Evolutionary conservation across 2,888 invertebrate genomes (phyloP).

Genomic region (Oligia fasciuncula): DNA sequence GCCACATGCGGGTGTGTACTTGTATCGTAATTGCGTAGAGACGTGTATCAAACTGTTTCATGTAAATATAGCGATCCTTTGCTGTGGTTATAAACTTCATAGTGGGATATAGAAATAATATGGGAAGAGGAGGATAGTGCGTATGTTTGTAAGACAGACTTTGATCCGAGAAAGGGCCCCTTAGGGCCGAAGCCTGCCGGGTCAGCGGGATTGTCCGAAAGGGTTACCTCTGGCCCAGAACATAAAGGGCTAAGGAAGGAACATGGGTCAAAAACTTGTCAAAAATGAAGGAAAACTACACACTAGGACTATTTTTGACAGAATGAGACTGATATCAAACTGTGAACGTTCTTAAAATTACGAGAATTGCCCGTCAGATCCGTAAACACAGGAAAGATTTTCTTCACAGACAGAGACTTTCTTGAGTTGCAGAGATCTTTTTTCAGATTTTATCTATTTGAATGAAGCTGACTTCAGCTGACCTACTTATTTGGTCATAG

Average conservation of each 20-base stretch:
- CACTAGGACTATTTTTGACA: no score
- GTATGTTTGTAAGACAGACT: neutral
- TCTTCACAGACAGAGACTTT: neutral
- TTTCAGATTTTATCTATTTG: neutral
- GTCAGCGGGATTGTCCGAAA: no score
- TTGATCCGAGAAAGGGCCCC: no score
- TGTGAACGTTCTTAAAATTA: no score
- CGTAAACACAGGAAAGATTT: neutral
- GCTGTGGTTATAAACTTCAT: conserved; percentile 50
- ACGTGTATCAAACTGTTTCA: conserved; percentile 51
- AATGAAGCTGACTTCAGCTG: neutral
- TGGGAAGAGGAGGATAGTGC: neutral
- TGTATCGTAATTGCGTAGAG: conserved; percentile 56
- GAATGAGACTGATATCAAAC: no score
- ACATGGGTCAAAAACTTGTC: no score
- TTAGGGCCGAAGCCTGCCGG: no score
- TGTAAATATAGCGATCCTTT: conserved; percentile 52
- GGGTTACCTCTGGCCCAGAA: no score
- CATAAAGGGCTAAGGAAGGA: no score
- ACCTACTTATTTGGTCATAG: neutral
- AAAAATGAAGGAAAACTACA: no score
- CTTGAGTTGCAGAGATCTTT: neutral
- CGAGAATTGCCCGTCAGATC: neutral
- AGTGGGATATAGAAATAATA: neutral
- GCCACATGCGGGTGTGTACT: conserved; percentile 59